Conservation (phyloP, 2,888 invertebrate species). For the Anodontia alba region DNA sequence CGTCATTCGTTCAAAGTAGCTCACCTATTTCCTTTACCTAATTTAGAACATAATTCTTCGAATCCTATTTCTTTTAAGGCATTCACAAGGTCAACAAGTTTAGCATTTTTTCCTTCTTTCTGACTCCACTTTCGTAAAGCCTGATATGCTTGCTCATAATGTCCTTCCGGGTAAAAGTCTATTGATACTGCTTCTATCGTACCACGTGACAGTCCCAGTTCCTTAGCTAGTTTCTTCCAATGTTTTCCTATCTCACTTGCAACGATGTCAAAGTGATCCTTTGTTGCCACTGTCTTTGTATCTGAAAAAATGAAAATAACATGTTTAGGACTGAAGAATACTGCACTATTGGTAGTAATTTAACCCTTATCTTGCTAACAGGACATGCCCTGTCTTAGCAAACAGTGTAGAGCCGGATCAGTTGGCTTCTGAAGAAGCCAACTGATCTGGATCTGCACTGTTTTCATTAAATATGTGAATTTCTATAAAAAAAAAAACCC, state of each 20-base stretch:
- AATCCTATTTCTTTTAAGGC: neutral
- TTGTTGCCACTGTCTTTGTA: neutral
- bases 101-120: neutral
- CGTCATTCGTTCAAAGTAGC: no score
- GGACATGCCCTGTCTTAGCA: no score
- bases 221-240: conserved; percentile 2
- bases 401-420: no score
- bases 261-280: neutral
- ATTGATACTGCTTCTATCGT: conserved; percentile 3
- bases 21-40: neutral
- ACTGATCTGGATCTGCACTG: no score
- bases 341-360: no score
- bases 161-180: neutral
- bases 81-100: neutral
- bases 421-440: no score
- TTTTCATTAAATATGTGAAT: no score
- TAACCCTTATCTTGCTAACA: no score
- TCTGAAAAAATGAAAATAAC: neutral
- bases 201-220: neutral
- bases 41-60: neutral
- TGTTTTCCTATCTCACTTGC: conserved; percentile 5
- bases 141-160: conserved; percentile 6
- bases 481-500: no score
- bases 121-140: neutral
- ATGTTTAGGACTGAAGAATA: no score